Base-by-base conservation (phyloP, 2,888 invertebrate genomes). In the Limnephilus marmoratus region DNA sequence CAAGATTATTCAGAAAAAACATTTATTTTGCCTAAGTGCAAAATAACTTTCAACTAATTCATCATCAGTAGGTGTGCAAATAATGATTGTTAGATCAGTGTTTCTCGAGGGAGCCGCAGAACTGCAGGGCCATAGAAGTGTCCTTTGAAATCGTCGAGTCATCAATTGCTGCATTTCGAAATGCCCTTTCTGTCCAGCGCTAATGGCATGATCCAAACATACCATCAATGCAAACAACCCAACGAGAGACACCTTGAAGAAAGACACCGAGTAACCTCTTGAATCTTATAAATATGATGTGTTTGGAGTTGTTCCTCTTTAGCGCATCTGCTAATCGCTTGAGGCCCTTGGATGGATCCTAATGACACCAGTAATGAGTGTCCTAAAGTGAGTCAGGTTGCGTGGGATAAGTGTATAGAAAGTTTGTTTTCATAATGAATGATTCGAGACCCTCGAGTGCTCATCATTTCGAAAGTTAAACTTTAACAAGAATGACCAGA, bases 381-480 rank as follows among this genome's bases (percentile, higher is more conserved):
- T 86, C 86, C 86, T 49, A 86, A 86, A 86, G 86, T 29, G 86
- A 49, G 86, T n/a, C 86, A 49, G 49, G 41, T 86, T 45, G 86
- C 29, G 85, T 85, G 85, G 85, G 85, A 24, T 83, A 83, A 85
- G 86, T 49, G 85, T 85, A 86, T 86, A 86, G 86, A 86, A 86
- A 86, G 86, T 49, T 49, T 49, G 49, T 86, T 86, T 86, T 49
- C 29, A 49, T 49, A n/a, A 45, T 29, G 45, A 29, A 29, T 29
- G n/a, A 86, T 85, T 85, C 34, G 41, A 34, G 34, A 85, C 85
- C 68, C 68, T 37, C 34, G 85, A 85, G 85, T 9, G 18, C 29
- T 31, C 86, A 29, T 86, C 45, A 86, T 86, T 86, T 86, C 86
- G 49, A 86, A 86, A 86, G 49, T 86, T 86, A 15, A 34, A 82